Evolutionary conservation across 2,888 invertebrate genomes (phyloP), one percentile per base, ranked within the genome.

Genomic region (Allophyes oxyacanthae): DNA sequence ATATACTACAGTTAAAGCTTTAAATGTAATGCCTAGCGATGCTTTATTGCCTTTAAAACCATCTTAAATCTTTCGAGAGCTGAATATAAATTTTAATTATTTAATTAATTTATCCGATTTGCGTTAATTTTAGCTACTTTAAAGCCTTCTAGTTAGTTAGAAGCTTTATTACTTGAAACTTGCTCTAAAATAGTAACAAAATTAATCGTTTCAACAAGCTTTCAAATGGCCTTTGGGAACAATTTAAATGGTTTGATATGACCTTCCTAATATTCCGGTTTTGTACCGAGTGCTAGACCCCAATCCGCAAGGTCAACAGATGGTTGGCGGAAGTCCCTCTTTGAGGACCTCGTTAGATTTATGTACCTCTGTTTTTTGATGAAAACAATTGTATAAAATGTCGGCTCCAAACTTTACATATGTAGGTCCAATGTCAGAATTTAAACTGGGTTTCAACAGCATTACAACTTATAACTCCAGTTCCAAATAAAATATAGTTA

Each of bases 1-100:
- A 92, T 89, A 91, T 89, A 92, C 83, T 88, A 90, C 88, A 90
- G 86, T 91, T 90, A 88, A 87, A 90, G 83, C 88, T 82, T 89
- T 86, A 85, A 88, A 88, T 83, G 75, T 83, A 86, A 66, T 78
- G 77, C 75, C 77, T 71, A 64, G 72, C 72, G 62, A 83, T 89
- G 84, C 75, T 88, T 89, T 90, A 91, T 89, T 78, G 75, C 57
- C 64, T 66, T 62, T 69, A 43, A n/a, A 63, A 64, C 50, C 49
- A 59, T 57, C 51, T 67, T 64, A 67, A 64, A 71, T 64, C 50
- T 67, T 63, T 48, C 3, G 20, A 41, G 25, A 42, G 38, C 51
- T 71, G 48, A 71, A 65, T 49, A 60, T 71, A 60, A 71, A 68
- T 71, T 60, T 55, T 43, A 54, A 51, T 54, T 49, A 64, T 43